A percentile compares a stretch with the other conserved stretches of the same genome.
phyloP scores from a whole-genome alignment of 92 coral and sea anemone genomes.

The Muricea muricata region DNA sequence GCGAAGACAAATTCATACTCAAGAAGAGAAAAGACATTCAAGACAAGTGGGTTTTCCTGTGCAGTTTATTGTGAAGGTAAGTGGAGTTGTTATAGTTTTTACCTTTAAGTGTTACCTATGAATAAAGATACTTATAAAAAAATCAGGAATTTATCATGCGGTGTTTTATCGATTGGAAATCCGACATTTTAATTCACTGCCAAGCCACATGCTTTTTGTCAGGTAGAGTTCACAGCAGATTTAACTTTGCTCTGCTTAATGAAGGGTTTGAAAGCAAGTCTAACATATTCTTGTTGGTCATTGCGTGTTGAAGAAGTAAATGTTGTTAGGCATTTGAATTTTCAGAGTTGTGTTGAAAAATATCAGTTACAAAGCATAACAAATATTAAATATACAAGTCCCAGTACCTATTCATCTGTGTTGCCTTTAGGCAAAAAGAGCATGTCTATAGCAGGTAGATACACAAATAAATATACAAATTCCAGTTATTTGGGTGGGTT shows the following conservation, averaged over 20 bases:
- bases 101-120: constrained; percentile 4
- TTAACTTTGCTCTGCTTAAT: constrained; percentile 16
- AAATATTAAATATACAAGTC: constrained; percentile 16
- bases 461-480: constrained; percentile 30
- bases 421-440: constrained; percentile 20
- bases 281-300: too few species aligned
- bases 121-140: not conserved
- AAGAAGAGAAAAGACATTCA: too few species aligned
- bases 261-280: too few species aligned
- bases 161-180: constrained; percentile 7
- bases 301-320: too few species aligned
- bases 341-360: constrained; percentile 49
- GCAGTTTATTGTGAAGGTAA: constrained; percentile 6
- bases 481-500: constrained; percentile 38
- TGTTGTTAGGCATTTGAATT: constrained; percentile 40
- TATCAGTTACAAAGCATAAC: constrained; percentile 52
- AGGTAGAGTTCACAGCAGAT: constrained; percentile 36
- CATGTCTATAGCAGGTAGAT: too few species aligned
- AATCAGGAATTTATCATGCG: constrained; percentile 5
- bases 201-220: constrained; percentile 9
- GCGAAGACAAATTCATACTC: not conserved
- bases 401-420: constrained; percentile 32
- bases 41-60: not conserved
- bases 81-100: not conserved
- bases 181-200: constrained; percentile 16